Conservation (phyloP, 2,113 vertebrate species). For the Elephas maximus region DNA sequence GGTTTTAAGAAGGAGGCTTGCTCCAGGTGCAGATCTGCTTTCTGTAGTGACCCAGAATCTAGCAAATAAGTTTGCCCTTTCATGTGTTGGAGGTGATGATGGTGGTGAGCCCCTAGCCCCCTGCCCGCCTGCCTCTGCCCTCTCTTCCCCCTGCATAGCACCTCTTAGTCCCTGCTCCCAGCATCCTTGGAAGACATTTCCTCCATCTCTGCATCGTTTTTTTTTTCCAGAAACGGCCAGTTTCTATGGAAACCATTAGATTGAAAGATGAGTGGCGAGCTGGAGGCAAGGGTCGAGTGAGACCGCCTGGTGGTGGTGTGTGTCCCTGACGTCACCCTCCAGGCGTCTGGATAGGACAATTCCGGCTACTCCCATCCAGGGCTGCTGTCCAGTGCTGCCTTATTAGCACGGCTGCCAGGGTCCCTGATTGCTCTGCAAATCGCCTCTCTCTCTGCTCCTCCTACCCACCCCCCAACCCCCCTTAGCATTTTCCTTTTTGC, state of each 20-base stretch:
- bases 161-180: slow-evolving; percentile 59
- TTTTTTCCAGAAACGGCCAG: slow-evolving; percentile 80
- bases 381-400: slow-evolving; percentile 83
- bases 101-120: background rate
- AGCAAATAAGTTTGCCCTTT: background rate
- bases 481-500: background rate
- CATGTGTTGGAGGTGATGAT: background rate
- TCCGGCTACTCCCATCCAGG: slow-evolving; percentile 87
- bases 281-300: slow-evolving; percentile 84
- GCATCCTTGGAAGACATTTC: slow-evolving; percentile 82
- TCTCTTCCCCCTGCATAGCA: background rate
- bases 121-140: background rate
- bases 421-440: slow-evolving; percentile 72
- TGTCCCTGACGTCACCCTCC: slow-evolving; percentile 86
- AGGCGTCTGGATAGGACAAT: slow-evolving; percentile 90
- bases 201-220: slow-evolving; percentile 85
- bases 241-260: slow-evolving; percentile 94
- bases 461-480: too few species aligned
- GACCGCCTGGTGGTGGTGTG: slow-evolving; percentile 87
- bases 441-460: slow-evolving; percentile 63
- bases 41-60: background rate
- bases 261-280: slow-evolving; percentile 88
- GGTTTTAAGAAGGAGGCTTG: background rate
- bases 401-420: slow-evolving; percentile 68
- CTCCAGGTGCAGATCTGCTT: background rate